These are phyloP conservation scores for Calcarius lapponicus DNA, from an alignment of 2,797 vertebrate genomes.

Conservation along the genomic window DNA sequence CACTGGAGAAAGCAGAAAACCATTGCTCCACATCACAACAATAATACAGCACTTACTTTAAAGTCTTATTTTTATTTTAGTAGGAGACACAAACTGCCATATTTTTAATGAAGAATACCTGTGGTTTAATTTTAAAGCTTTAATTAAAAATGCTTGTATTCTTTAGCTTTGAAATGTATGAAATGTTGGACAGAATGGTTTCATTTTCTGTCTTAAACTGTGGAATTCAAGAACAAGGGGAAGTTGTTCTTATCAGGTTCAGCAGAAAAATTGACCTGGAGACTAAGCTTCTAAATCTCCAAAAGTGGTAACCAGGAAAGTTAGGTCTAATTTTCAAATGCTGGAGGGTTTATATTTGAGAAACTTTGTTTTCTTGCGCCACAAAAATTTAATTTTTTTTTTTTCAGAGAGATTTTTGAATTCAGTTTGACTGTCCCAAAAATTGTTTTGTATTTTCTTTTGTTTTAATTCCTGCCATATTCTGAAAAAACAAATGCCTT, in stretches of 20 bases:
- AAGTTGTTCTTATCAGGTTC: neutral
- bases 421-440: neutral
- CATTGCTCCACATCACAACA: neutral
- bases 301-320: neutral
- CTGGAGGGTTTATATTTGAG: neutral
- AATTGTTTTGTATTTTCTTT: neutral
- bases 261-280: neutral
- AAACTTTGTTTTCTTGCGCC: fast-evolving
- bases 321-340: neutral
- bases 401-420: neutral
- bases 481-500: neutral
- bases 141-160: neutral
- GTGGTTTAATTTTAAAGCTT: neutral
- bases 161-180: neutral
- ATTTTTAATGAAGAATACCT: neutral
- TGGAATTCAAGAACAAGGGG: neutral
- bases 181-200: neutral
- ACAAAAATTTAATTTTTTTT: neutral
- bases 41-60: neutral
- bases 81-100: neutral
- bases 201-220: neutral
- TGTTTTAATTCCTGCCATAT: neutral
- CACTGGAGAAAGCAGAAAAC: neutral
- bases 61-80: neutral
- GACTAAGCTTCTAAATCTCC: neutral